Evolutionary conservation across 2,888 invertebrate species (phyloP).

Genomic region (Ectemnius cavifrons): DNA sequence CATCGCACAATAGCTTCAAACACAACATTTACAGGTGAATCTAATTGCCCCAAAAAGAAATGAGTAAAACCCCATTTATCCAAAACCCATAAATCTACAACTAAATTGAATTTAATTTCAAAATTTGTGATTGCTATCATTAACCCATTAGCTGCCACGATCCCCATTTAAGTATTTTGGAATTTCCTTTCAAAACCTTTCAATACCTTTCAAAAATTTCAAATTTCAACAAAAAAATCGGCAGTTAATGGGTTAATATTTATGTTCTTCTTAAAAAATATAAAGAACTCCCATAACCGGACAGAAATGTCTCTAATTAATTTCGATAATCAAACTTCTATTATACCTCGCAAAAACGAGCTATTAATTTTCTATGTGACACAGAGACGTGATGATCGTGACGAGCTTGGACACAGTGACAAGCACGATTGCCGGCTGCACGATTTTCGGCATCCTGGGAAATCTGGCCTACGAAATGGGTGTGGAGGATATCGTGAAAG

Average conservation of each 20-base stretch:
- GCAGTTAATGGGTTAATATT: no score
- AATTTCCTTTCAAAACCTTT: no score
- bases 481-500: slow-evolving; percentile 81
- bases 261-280: no score
- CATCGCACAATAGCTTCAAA: slow-evolving; percentile 82
- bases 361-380: background rate
- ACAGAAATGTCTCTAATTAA: no score
- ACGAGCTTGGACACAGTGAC: slow-evolving; percentile 91
- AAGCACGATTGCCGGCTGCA: slow-evolving; percentile 88
- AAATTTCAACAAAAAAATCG: no score
- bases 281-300: no score
- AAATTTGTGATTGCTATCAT: background rate
- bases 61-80: background rate
- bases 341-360: background rate
- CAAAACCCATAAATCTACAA: background rate
- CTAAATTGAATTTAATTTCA: background rate
- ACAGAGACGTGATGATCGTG: slow-evolving; percentile 86
- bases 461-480: slow-evolving; percentile 86
- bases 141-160: no score
- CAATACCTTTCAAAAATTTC: no score
- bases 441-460: slow-evolving; percentile 91
- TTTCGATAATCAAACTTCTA: no score
- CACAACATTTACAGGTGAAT: slow-evolving; percentile 81
- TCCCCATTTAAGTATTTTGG: no score
- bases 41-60: background rate